Conservation (phyloP, 37 sponge, comb jelly and placozoan species). For the Chondrilla cf. caribensis region DNA sequence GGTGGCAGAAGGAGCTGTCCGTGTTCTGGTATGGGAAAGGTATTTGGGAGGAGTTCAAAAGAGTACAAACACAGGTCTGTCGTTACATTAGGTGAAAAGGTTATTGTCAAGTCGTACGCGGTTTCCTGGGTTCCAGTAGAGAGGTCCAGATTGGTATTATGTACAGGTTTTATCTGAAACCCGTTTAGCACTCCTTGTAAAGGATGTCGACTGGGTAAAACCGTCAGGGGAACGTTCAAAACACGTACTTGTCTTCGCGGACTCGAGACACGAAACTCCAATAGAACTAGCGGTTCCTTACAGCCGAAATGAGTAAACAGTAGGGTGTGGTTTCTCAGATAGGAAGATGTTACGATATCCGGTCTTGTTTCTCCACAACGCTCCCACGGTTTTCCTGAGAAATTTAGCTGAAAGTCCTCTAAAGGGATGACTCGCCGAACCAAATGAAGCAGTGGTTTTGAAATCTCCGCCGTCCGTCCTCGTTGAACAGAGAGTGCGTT, state of each 20-base stretch:
- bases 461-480: neutral
- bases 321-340: neutral
- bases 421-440: neutral
- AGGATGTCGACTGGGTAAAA: neutral
- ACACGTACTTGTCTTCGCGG: neutral
- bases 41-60: too few species aligned
- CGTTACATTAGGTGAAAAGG: too few species aligned
- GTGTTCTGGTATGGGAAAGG: too few species aligned
- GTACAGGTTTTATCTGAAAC: neutral
- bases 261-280: neutral
- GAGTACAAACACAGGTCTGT: too few species aligned
- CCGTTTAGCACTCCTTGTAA: neutral
- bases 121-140: too few species aligned
- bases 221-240: neutral
- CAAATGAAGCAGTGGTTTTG: neutral
- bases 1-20: too few species aligned
- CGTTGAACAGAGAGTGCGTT: neutral
- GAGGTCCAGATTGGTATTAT: too few species aligned
- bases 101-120: too few species aligned
- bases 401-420: neutral
- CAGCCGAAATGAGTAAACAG: conserved; percentile 2
- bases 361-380: neutral
- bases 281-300: neutral
- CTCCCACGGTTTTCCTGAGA: neutral
- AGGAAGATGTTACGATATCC: neutral